These are phyloP conservation scores for Philypnodon macrostomus DNA, from an alignment of 2,797 vertebrate genomes.

Conservation along the genomic window DNA sequence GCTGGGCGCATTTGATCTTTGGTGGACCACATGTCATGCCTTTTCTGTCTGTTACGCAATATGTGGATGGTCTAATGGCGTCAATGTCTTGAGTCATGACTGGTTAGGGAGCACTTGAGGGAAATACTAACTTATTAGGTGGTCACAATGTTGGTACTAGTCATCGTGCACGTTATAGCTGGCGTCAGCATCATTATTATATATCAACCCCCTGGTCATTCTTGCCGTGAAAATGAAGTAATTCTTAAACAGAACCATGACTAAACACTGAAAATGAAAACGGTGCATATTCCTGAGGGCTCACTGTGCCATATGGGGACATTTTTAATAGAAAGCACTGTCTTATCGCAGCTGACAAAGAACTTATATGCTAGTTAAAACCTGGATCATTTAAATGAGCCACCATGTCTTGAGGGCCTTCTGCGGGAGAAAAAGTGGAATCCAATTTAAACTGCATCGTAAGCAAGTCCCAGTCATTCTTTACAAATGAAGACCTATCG, in stretches of 20 bases:
- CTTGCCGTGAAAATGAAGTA: not conserved
- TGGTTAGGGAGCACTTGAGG: too few species aligned
- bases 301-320: not conserved
- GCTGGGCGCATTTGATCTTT: too few species aligned
- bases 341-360: slow-evolving; percentile 7
- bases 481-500: not conserved
- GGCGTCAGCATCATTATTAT: too few species aligned
- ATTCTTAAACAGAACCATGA: slow-evolving; percentile 1
- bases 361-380: slow-evolving; percentile 7
- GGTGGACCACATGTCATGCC: too few species aligned
- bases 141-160: too few species aligned
- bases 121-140: too few species aligned
- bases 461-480: slow-evolving; percentile 6
- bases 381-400: slow-evolving; percentile 5
- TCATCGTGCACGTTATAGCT: too few species aligned
- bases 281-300: slow-evolving; percentile 2
- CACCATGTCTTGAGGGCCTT: slow-evolving; percentile 1
- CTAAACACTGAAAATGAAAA: not conserved
- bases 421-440: not conserved
- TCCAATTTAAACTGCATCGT: not conserved
- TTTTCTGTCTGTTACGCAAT: too few species aligned
- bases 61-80: too few species aligned
- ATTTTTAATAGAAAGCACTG: slow-evolving; percentile 8
- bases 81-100: too few species aligned
- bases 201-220: too few species aligned